These are phyloP conservation scores for Heliocidaris erythrogramma DNA, from an alignment of 35 echinoderm and acorn worm species.

Conservation along the genomic window DNA sequence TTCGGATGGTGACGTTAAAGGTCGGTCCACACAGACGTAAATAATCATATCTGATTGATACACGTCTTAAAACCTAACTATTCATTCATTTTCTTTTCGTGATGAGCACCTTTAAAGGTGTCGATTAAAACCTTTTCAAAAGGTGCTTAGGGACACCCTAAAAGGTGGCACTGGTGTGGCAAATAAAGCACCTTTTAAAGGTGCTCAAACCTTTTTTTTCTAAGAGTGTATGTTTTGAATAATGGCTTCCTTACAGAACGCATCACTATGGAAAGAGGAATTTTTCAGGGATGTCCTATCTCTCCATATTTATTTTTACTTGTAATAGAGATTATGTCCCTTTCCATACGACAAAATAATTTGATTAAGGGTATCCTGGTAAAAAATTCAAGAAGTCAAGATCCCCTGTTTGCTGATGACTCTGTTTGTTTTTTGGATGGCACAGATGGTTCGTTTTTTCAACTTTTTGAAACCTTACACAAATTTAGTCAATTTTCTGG, in stretches of 20 bases:
- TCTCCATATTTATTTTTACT: slow-evolving; percentile 48
- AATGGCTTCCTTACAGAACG: slow-evolving; percentile 38
- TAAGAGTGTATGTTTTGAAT: slow-evolving; percentile 50
- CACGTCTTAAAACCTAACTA: no score
- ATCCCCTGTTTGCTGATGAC: slow-evolving; percentile 48
- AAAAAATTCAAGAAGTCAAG: slow-evolving; percentile 36
- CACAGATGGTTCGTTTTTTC: slow-evolving; percentile 18
- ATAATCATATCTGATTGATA: no score
- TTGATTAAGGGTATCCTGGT: slow-evolving; percentile 39
- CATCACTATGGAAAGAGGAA: background rate
- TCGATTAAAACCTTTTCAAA: no score
- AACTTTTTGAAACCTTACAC: slow-evolving; percentile 42
- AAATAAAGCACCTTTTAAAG: no score
- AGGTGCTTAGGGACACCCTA: no score
- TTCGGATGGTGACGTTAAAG: no score
- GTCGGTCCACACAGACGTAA: no score
- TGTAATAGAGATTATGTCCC: background rate
- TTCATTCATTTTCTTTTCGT: no score
- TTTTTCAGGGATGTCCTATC: slow-evolving; percentile 23
- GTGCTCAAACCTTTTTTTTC: no score
- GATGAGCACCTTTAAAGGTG: no score
- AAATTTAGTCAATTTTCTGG: slow-evolving; percentile 32
- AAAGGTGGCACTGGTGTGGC: no score
- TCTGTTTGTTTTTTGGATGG: slow-evolving; percentile 47
- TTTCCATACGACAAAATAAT: slow-evolving; percentile 6